phyloP scores from a whole-genome alignment of 1,140 invertebrate genomes.

The Rhagoletis pomonella region DNA sequence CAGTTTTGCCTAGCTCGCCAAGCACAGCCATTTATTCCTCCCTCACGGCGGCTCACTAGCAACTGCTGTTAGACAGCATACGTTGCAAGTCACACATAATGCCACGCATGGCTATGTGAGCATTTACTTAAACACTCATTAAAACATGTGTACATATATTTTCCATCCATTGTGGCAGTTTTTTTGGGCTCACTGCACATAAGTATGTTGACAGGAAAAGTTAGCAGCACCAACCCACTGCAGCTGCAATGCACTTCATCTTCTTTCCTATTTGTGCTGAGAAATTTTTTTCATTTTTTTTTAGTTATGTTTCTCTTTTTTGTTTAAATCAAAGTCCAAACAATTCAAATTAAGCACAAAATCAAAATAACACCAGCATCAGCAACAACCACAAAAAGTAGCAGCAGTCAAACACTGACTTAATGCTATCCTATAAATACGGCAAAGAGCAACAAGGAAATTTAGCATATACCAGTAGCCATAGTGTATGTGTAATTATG shows the following conservation, averaged over 20 bases:
- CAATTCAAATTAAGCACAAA: constrained; percentile 51
- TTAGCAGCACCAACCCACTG: background rate
- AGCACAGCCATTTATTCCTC: too few relatives aligned
- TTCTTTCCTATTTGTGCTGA: background rate
- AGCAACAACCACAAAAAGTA: background rate
- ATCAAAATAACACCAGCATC: constrained; percentile 22
- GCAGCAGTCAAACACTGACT: constrained; percentile 41
- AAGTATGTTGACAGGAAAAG: constrained; percentile 21
- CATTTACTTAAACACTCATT: background rate
- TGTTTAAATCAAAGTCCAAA: constrained; percentile 46
- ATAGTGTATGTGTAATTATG: background rate
- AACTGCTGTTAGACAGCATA: background rate
- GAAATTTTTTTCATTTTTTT: constrained; percentile 1
- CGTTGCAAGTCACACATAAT: background rate
- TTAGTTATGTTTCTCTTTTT: background rate
- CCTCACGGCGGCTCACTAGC: background rate
- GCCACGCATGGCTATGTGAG: background rate
- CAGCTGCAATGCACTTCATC: background rate
- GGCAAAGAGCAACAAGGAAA: background rate
- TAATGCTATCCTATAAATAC: background rate
- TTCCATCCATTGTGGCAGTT: background rate
- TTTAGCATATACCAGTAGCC: background rate
- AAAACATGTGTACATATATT: background rate
- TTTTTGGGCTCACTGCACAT: background rate
- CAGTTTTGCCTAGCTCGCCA: too few relatives aligned